Evolutionary conservation across 2,888 invertebrate species (phyloP).

Genomic region (Coleophora deauratella): DNA sequence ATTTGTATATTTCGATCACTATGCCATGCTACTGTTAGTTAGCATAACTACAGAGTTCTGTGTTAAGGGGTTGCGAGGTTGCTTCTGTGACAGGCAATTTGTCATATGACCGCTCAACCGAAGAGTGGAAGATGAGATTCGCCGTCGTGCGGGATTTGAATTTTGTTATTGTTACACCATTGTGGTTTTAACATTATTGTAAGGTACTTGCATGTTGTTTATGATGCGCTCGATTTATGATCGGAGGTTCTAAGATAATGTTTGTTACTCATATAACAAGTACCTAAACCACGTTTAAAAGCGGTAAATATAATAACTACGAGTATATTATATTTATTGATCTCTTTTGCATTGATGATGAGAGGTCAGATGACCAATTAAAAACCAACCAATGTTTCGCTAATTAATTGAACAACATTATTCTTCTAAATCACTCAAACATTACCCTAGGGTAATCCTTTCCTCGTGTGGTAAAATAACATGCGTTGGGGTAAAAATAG

Average conservation of each 20-base stretch:
- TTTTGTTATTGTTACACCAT: constrained; percentile 54
- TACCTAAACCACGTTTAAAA: too few species aligned
- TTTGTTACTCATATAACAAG: background rate
- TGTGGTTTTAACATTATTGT: constrained; percentile 20
- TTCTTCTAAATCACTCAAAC: constrained; percentile 58
- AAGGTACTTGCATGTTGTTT: background rate
- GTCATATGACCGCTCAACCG: constrained; percentile 58
- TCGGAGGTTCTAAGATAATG: background rate
- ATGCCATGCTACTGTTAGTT: too few species aligned
- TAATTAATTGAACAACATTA: constrained; percentile 63
- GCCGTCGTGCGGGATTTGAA: constrained; percentile 47
- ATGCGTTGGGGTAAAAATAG: constrained; percentile 57
- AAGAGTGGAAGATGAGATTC: constrained; percentile 37
- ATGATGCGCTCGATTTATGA: background rate
- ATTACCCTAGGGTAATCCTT: constrained; percentile 19
- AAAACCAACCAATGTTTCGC: constrained; percentile 43
- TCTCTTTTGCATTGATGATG: too few species aligned
- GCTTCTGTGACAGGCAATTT: constrained; percentile 58
- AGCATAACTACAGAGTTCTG: background rate
- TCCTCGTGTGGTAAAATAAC: constrained; percentile 32
- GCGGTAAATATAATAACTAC: too few species aligned
- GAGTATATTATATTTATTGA: too few species aligned
- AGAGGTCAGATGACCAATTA: constrained; percentile 37
- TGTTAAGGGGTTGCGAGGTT: constrained; percentile 11
- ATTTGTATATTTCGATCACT: too few species aligned